These are phyloP conservation scores for Hippotragus niger DNA, from an alignment of 2,113 vertebrate genomes.

Conservation along the genomic window DNA sequence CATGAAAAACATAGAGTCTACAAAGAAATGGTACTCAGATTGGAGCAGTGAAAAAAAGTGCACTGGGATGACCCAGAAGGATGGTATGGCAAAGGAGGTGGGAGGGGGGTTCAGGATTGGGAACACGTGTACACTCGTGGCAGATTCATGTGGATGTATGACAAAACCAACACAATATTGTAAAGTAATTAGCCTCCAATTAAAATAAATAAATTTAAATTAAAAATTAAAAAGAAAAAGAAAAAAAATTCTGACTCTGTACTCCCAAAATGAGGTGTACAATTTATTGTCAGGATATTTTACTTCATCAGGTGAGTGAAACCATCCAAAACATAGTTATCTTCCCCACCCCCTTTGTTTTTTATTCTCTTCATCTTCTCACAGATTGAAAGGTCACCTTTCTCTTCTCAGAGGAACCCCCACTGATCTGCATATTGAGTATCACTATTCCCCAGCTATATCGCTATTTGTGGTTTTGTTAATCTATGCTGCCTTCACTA, in stretches of 20 bases:
- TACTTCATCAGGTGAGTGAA: not conserved
- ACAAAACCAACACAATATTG: no score
- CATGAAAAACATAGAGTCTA: not conserved
- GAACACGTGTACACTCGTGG: no score
- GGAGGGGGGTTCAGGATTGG: no score
- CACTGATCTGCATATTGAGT: not conserved
- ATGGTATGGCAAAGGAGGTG: no score
- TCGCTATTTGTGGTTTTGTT: not conserved
- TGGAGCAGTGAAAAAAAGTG: not conserved
- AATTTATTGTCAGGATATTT: not conserved
- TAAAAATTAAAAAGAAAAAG: no score
- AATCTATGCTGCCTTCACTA: not conserved
- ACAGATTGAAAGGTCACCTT: not conserved
- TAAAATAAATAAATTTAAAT: no score
- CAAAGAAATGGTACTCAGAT: not conserved
- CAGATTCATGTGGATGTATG: no score
- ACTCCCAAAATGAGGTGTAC: not conserved
- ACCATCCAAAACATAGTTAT: not conserved
- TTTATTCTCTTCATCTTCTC: not conserved
- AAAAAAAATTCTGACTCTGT: not conserved
- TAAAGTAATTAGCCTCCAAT: no score
- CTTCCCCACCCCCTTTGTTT: not conserved
- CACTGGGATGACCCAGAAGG: no score
- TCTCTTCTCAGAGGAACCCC: not conserved
- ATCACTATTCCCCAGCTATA: not conserved